Evolutionary conservation across 2,113 vertebrate species (phyloP).

Genomic region (Onychostoma macrolepis): DNA sequence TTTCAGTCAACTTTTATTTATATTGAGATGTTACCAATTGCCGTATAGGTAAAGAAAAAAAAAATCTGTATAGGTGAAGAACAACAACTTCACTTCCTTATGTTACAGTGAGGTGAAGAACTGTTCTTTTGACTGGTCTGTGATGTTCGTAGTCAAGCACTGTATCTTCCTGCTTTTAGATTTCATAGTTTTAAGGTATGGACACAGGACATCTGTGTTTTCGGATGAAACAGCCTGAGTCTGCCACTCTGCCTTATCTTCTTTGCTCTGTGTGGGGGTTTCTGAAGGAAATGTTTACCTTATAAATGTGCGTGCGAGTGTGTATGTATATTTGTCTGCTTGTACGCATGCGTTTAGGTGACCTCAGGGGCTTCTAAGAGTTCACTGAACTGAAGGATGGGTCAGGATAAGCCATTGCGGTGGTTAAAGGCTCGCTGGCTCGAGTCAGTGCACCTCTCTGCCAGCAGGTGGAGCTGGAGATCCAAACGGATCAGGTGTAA

Average conservation of each 20-base stretch:
- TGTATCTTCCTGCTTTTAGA: conserved; percentile 31
- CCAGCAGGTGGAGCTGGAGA: conserved; percentile 43
- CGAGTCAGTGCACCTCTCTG: conserved; percentile 21
- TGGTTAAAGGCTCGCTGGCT: conserved; percentile 39
- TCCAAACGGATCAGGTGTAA: conserved; percentile 9
- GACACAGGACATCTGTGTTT: background rate
- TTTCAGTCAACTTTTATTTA: background rate
- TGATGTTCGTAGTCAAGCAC: conserved; percentile 1
- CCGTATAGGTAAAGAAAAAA: background rate
- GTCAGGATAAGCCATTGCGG: conserved; percentile 10
- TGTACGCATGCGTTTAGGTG: conserved; percentile 47
- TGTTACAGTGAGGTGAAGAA: background rate
- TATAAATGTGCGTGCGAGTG: conserved; percentile 21
- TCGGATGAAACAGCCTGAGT: conserved; percentile 38
- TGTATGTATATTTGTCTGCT: conserved; percentile 37
- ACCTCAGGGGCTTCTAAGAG: conserved; percentile 36
- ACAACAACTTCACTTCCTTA: background rate
- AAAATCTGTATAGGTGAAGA: conserved; percentile 9
- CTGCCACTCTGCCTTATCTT: conserved; percentile 52
- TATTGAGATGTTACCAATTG: background rate
- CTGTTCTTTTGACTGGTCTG: conserved; percentile 11
- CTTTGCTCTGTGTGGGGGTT: conserved; percentile 37
- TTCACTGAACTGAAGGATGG: conserved; percentile 25
- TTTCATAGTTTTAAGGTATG: conserved; percentile 15
- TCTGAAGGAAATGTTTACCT: conserved; percentile 47